Evolutionary conservation across 2,797 vertebrate species (phyloP), one percentile per base, ranked within the genome.

Genomic region (Anguilla pacifica): DNA sequence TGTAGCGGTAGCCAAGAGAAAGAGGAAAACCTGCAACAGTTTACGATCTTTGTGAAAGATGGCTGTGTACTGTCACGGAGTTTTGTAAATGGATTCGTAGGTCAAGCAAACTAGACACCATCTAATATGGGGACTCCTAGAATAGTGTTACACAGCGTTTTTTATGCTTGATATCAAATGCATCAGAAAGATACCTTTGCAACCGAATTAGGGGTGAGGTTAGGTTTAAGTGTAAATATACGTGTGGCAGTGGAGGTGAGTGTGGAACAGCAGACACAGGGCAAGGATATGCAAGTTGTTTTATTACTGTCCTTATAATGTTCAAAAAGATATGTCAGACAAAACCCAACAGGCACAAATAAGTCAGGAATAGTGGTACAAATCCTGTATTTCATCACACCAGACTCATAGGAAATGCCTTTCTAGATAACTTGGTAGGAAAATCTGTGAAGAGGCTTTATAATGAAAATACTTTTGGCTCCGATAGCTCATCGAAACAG

Each of bases 301-400:
- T 85, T 85, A 85, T 85, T 85, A 64, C 59, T 46, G 31, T 59
- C n/a, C 43, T 85, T 25, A 64, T 22, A 64, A 67, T 64, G 46
- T 51, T 82, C 79, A 49, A 51, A 84, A 59, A 17, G 31, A 43
- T 25, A 85, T 67, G 59, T 85, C 84, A 85, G 35, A 85, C 51
- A 85, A 85, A 85, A 43, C 6, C 59, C 31, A 35, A 43, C 35
- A 64, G 59, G 39, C 84, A 85, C 28, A 59, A 85, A 84, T 53
- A 55, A 35, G 57, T 85, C 57, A 22, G 61, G 35, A 64, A 13
- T 35, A 59, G 39, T 43, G 39, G 35, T 64, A 67, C 35, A 85
- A 43, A 85, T 39, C 49, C 57, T 46, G 59, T 67, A 64, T 67
- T 35, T 82, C 31, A 64, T 64, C 84, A 85, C 59, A 39, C 22